These are phyloP conservation scores for Apogon talboti DNA, from an alignment of 2,797 vertebrate species.

Conservation along the genomic window DNA sequence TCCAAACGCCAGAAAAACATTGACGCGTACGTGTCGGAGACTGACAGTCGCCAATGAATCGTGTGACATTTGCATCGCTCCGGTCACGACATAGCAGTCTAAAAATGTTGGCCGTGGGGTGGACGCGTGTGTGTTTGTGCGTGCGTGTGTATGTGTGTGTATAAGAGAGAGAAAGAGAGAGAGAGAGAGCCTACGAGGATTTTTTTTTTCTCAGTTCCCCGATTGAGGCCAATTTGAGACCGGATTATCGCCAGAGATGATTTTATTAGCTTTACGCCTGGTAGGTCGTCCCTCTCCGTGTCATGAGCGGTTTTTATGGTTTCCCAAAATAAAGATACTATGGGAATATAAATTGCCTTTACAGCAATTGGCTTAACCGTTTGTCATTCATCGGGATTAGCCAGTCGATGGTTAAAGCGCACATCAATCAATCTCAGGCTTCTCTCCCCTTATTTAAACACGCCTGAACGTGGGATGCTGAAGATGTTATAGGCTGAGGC, in stretches of 20 bases:
- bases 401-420: slow-evolving; percentile 78
- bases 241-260: slow-evolving; percentile 56
- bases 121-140: slow-evolving; percentile 12
- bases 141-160: slow-evolving; percentile 2
- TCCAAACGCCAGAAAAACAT: slow-evolving; percentile 67
- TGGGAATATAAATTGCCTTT: slow-evolving; percentile 73
- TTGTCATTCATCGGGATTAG: slow-evolving; percentile 78
- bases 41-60: slow-evolving; percentile 52
- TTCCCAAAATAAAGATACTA: slow-evolving; percentile 79
- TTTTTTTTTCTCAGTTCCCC: slow-evolving; percentile 27
- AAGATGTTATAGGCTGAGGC: slow-evolving; percentile 58
- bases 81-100: slow-evolving; percentile 73
- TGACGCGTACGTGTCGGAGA: slow-evolving; percentile 51
- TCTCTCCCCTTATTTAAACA: slow-evolving; percentile 55
- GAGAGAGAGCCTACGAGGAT: slow-evolving; percentile 22
- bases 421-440: slow-evolving; percentile 75
- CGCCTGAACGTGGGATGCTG: slow-evolving; percentile 63
- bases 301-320: slow-evolving; percentile 59
- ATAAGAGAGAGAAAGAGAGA: slow-evolving; percentile 8
- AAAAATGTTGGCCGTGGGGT: slow-evolving; percentile 52
- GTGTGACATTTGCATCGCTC: slow-evolving; percentile 77
- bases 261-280: slow-evolving; percentile 68
- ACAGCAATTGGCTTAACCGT: slow-evolving; percentile 78
- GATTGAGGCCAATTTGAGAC: slow-evolving; percentile 57
- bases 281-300: slow-evolving; percentile 64